Evolutionary conservation across 1,140 invertebrate genomes (phyloP).

Genomic region (Nasonia giraulti): DNA sequence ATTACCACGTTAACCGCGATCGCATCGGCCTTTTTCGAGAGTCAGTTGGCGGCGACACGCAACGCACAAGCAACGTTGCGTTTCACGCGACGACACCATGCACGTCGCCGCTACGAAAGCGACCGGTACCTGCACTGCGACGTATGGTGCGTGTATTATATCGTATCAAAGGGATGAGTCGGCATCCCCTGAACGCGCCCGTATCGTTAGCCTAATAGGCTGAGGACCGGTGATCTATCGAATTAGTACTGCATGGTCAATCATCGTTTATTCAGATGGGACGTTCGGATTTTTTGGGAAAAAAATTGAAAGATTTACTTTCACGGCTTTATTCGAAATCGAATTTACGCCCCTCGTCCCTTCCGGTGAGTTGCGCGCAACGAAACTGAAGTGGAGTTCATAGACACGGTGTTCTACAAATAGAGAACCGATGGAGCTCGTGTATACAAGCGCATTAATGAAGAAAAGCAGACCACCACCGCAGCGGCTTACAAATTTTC

Average conservation of each 20-base stretch:
- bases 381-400: background rate
- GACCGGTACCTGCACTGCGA: background rate
- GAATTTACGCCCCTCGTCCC: background rate
- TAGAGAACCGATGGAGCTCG: background rate
- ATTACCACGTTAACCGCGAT: slow-evolving; percentile 63
- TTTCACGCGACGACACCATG: background rate
- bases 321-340: background rate
- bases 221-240: background rate
- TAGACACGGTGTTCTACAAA: slow-evolving; percentile 15
- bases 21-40: slow-evolving; percentile 55
- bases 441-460: slow-evolving; percentile 2
- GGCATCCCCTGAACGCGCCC: background rate
- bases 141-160: background rate
- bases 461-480: background rate
- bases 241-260: background rate
- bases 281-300: background rate
- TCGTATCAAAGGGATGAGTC: background rate
- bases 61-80: slow-evolving; percentile 12
- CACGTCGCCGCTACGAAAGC: too few species aligned
- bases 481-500: background rate
- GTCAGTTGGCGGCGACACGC: slow-evolving; percentile 63
- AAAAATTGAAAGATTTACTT: background rate
- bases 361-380: background rate
- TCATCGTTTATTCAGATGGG: background rate
- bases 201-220: slow-evolving; percentile 11